Evolutionary conservation across 2,888 invertebrate species (phyloP), one percentile per base, ranked within the genome.

Genomic region (Pammene fasciana): DNA sequence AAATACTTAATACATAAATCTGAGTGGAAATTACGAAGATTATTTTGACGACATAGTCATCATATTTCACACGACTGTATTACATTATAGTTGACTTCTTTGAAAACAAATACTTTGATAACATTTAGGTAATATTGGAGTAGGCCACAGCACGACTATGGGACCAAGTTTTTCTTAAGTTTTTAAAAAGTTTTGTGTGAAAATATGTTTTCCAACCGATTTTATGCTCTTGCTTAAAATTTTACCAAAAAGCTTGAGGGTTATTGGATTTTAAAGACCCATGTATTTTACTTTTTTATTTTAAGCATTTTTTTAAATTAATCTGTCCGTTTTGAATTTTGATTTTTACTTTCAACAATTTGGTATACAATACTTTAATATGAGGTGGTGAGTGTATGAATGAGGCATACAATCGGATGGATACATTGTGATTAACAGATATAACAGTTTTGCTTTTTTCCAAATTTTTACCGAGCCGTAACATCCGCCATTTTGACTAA

Each of bases 371-470:
- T 5, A 11, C 9, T 16, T 50, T 11, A 38, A 11, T 26, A 26
- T 34, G 9, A n/a, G 3, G 8, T 50, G 3, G 8, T 50, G 34
- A 18, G 36, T 18, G 38, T 10, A 6, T 4, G 45, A 67, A 46
- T 52, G 2, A 45, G 16, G 34, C 50, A 78, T 72, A 71, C 82
- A 85, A 85, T 87, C 82, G 87, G 84, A 78, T 87, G 88, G 86
- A 88, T 82, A 81, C 80, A 57, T 73, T 74, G 78, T 83, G 56
- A 80, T 78, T 85, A 86, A 87, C 81, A 76, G 74, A 71, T 68
- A 73, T 78, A 79, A 78, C 73, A 62, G 62, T 72, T 72, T 70
- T 70, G 68, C 66, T 72, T 62, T 71, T 70, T 72, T 68, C 48
- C 18, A 50, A 61, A 64, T 55, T 67, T 67, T 56, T 65, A 55